Base-by-base conservation (phyloP, 2,797 vertebrate species). In the Peromyscus eremicus region DNA sequence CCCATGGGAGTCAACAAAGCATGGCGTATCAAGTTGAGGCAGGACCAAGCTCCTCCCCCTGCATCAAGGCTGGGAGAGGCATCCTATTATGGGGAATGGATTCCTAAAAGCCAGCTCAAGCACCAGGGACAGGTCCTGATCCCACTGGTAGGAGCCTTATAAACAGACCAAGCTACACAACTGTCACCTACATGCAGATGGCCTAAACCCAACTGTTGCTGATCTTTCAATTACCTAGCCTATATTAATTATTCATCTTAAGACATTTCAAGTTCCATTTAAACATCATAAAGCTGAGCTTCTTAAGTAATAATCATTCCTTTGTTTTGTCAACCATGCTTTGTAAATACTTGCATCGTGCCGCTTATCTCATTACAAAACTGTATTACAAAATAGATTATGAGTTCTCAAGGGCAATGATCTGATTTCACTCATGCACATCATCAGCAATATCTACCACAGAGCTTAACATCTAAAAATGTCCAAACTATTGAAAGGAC, bases 291-390 rank as follows among this genome's bases (percentile, higher is more conserved):
- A 94, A 92, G 2, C 8, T 66, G 14, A 95, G 3, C 82, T 83
- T 37, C 55, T 90, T 77, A n/a, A 90, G 32, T 29, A 87, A 87
- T 80, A 92, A 64, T 46, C 11, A 80, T 57, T 92, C 34, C 17
- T 92, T 46, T 93, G 46, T 5, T 37, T 16, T 46, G 73, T 76
- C 66, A 86, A 80, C 3, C 7, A 94, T 83, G 49, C 16, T 91
- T 88, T 95, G 0, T 62, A 95, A 94, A 88, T 43, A 83, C 9
- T 88, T 84, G 49, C 52, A 82, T 77, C 46, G 16, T 75, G 52
- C 25, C 4, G 66, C 46, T 86, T 95, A 79, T 16, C n/a, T 64
- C 3, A 6, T 68, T 84, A 55, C 4, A 12, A 49, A 25, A 93
- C 5, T 81, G 1, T 68, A 94, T 81, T 85, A 43, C 32, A 40